Conservation (phyloP, 2,113 vertebrate genomes). For the Pituophis catenifer region DNA sequence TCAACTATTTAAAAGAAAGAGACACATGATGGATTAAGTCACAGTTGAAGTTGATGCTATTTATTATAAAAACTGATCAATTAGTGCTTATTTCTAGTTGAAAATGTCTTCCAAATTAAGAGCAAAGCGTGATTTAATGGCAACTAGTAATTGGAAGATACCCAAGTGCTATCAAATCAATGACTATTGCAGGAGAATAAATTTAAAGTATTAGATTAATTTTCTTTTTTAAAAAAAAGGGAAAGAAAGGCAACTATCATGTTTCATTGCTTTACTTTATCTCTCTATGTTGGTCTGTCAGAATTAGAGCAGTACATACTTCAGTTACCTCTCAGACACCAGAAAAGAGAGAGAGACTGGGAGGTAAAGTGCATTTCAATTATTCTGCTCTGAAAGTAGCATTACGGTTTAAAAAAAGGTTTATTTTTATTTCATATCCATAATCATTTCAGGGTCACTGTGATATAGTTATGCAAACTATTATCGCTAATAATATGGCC, state of each 20-base stretch:
- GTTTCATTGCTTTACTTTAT: neutral
- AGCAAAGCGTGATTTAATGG: slow-evolving; percentile 10
- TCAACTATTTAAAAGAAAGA: neutral
- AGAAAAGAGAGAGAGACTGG: neutral
- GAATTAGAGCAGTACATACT: neutral
- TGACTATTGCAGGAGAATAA: neutral
- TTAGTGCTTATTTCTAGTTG: slow-evolving; percentile 8
- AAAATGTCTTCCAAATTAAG: slow-evolving; percentile 23
- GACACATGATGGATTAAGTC: slow-evolving; percentile 17
- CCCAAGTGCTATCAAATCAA: slow-evolving; percentile 11
- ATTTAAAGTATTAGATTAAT: neutral
- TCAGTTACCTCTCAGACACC: neutral
- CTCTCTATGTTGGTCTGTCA: neutral
- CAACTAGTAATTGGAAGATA: slow-evolving; percentile 9
- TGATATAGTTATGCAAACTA: neutral
- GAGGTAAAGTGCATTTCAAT: neutral
- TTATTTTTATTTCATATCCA: neutral
- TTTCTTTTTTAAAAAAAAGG: neutral
- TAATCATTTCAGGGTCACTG: neutral
- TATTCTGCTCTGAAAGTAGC: neutral
- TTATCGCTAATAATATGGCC: neutral
- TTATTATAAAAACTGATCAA: slow-evolving; percentile 23
- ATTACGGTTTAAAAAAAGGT: neutral
- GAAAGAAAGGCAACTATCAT: neutral
- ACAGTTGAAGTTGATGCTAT: slow-evolving; percentile 24